Base-by-base conservation (phyloP, 2,888 invertebrate species). In the Harpalus rubripes region DNA sequence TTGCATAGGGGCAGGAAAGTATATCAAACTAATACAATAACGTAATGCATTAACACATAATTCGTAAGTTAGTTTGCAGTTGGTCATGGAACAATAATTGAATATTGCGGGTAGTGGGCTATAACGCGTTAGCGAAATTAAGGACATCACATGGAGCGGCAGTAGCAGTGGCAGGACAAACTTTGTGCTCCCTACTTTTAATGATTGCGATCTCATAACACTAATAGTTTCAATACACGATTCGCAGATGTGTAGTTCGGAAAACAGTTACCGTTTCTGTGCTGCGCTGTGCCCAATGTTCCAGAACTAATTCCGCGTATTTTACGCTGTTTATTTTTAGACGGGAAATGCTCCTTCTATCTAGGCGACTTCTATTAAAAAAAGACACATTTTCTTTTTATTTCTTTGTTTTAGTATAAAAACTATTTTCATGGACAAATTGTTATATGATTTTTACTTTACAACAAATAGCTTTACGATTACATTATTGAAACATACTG, bases 1-100 rank as follows among this genome's bases (percentile, higher is more conserved):
- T 52, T 52, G 44, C 44, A 10, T 0, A 63, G 26, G 12, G 26
- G 12, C 44, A 63, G 22, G 32, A 39, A 68, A 68, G 68, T 39
- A 68, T 32, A 8, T 12, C 39, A 39, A 15, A 15, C n/a, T 74
- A 74, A 74, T 74, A 18, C 12, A 74, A 74, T 74, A 12, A 74
- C 44, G 74, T 74, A 52, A 56, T 52, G 22, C 74, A 74, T 74
- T 74, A 74, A 74, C 52, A 44, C 74, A 74, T 52, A 74, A 74
- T 74, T 68, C n/a, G 74, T 41, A 74, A 74, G 52, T 74, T 74
- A 74, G 74, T 74, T 74, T 74, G 74, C 18, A 44, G 74, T 74
- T 74, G 74, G 74, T 56, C 74, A 52, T 44, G 74, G 16, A 18
- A 52, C 74, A 74, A 74, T 74, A 74, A 74, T 74, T 74, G 74